A percentile compares a stretch with the other conserved stretches of the same genome.
Evolutionary conservation across 2,888 invertebrate genomes (phyloP).

Genomic region (Eudasyphora cyanicolor): DNA sequence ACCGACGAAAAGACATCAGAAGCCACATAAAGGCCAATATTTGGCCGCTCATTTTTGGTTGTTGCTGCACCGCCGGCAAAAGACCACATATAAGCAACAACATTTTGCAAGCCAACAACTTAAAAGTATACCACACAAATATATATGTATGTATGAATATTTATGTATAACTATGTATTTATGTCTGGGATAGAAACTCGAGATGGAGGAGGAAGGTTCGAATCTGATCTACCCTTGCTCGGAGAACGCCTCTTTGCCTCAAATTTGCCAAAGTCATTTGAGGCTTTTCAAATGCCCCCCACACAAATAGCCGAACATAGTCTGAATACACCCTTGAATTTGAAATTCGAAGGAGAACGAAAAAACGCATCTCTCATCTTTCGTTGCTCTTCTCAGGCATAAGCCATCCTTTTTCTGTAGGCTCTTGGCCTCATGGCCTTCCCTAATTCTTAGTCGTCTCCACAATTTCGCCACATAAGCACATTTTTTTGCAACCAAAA

Average conservation of each 20-base stretch:
- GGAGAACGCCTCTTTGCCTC: neutral
- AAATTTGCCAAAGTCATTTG: neutral
- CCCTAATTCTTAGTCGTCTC: neutral
- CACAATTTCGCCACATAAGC: neutral
- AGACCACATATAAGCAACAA: conserved; percentile 46
- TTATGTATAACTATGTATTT: neutral
- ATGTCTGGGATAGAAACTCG: neutral
- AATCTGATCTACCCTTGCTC: neutral
- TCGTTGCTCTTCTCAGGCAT: neutral
- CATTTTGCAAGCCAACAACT: conserved; percentile 46
- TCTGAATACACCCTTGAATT: neutral
- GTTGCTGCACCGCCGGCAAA: conserved; percentile 57
- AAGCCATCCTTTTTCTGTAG: conserved; percentile 6
- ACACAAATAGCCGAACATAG: neutral
- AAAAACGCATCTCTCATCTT: neutral
- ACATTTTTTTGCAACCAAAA: conserved; percentile 6
- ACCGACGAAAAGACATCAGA: neutral
- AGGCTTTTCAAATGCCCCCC: neutral
- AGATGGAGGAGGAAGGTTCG: neutral
- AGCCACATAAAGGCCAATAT: conserved; percentile 74
- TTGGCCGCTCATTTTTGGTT: conserved; percentile 77
- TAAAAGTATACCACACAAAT: conserved; percentile 47
- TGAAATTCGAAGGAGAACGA: neutral
- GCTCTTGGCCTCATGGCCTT: neutral
- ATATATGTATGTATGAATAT: neutral